Evolutionary conservation across 2,113 vertebrate genomes (phyloP), one percentile per base, ranked within the genome.

Genomic region (Clarias batrachus): DNA sequence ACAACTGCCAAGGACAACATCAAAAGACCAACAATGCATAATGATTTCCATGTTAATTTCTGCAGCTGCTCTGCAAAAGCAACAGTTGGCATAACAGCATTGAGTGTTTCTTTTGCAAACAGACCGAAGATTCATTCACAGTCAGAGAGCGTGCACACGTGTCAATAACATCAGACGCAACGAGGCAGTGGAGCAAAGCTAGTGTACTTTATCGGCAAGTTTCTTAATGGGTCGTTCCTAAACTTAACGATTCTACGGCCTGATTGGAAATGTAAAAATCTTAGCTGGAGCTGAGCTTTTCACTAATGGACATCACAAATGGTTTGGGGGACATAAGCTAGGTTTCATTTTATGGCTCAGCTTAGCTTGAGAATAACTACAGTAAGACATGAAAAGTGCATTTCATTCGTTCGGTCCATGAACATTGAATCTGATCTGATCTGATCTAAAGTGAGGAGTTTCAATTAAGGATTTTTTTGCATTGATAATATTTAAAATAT

Each of bases 1-100:
- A 98, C 97, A 94, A 99, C 97, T 99, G 94, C 74, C 94, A 92
- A 89, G 92, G 77, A 81, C 41, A 88, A 66, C 81, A 88, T 41
- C 41, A 66, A 60, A 48, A 60, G 9, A 81, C 12, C 80, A 70
- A 76, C 17, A 71, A 85, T 19, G 56, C 78, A 74, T 33, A 82
- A 73, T 54, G 48, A 79, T 56, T 76, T 76, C 80, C 80, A 82
- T 66, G 86, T 54, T 87, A 56, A 73, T 82, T 52, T 76, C 70
- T 3, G 27, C 37, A 81, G 85, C 80, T 74, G 80, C 48, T 83
- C 86, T 37, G 48, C 54, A 86, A 59, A 23, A 62, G n/a, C 86
- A 84, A 80, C 87, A 88, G 87, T 84, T 88, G 87, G 37, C 57
- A 62, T 60, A 79, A 78, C 60, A 83, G 71, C 73, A 48, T 27